These are phyloP conservation scores for Hippopotamyrus pictus DNA, from an alignment of 2,797 vertebrate genomes.

Conservation along the genomic window DNA sequence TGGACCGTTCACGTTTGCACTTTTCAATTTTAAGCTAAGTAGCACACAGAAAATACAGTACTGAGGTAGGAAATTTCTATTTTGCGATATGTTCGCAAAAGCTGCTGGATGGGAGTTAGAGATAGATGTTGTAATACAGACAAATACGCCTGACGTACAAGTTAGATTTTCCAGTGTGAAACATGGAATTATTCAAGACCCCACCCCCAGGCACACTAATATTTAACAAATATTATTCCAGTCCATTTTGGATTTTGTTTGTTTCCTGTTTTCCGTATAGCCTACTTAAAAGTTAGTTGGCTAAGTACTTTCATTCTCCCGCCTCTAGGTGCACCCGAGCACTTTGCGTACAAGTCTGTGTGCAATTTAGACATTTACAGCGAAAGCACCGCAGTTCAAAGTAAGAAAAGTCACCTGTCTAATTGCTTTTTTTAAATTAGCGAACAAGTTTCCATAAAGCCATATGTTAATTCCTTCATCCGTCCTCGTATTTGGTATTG, in stretches of 20 bases:
- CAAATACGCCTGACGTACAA: background rate
- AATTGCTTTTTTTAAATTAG: background rate
- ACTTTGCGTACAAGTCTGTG: background rate
- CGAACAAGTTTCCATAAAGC: background rate
- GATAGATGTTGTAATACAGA: background rate
- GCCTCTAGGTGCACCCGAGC: background rate
- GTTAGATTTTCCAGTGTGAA: background rate
- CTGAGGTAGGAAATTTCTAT: constrained; percentile 1
- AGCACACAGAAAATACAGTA: background rate
- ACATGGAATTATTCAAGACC: background rate
- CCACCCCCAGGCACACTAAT: background rate
- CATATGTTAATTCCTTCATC: constrained; percentile 18
- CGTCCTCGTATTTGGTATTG: constrained; percentile 29
- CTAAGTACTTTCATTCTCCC: background rate
- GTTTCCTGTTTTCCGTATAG: background rate
- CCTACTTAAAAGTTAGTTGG: constrained; percentile 12
- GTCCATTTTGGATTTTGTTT: constrained; percentile 11
- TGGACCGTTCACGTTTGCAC: background rate
- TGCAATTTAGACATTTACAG: background rate
- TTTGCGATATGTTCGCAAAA: constrained; percentile 17
- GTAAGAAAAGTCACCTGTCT: constrained; percentile 4
- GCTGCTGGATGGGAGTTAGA: background rate
- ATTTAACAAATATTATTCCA: background rate
- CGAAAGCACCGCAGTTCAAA: background rate
- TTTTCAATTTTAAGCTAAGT: background rate